These are phyloP conservation scores for Heloderma charlesbogerti DNA, from an alignment of 2,113 vertebrate genomes.

Conservation along the genomic window DNA sequence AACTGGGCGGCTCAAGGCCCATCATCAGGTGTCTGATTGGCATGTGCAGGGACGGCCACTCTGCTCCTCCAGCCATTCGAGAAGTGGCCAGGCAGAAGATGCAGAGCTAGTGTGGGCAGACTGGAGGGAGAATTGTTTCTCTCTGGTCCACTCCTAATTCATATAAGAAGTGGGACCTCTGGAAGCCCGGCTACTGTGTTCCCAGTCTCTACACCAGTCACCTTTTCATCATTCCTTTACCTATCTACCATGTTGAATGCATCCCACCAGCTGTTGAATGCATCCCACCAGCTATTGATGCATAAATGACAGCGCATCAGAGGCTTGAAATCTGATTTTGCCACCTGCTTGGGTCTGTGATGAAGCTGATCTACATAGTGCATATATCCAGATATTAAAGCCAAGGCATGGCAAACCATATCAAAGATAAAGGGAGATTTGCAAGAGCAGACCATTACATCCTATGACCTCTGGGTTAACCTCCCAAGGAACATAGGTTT, in stretches of 20 bases:
- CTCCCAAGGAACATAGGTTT: too few relatives aligned
- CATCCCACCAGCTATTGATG: not conserved
- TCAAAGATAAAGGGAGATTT: too few relatives aligned
- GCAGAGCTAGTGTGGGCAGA: not conserved
- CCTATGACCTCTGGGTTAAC: too few relatives aligned
- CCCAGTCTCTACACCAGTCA: not conserved
- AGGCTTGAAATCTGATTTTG: not conserved
- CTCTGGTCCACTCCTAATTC: not conserved
- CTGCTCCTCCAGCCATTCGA: not conserved
- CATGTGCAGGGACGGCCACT: not conserved
- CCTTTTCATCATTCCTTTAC: too few relatives aligned
- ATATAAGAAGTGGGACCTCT: too few relatives aligned
- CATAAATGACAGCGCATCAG: not conserved
- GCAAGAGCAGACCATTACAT: too few relatives aligned
- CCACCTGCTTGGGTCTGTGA: not conserved
- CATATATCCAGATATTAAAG: too few relatives aligned
- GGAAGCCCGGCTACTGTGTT: not conserved
- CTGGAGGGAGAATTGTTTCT: not conserved
- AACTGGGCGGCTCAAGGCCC: not conserved
- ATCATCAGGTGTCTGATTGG: not conserved
- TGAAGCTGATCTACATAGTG: not conserved
- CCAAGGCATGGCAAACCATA: too few relatives aligned
- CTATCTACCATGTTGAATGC: not conserved
- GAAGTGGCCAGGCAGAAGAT: not conserved
- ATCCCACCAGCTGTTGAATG: not conserved